These are phyloP conservation scores for Pseudococcus jackbeardsleyi DNA, from an alignment of 2,888 invertebrate genomes.

Conservation along the genomic window DNA sequence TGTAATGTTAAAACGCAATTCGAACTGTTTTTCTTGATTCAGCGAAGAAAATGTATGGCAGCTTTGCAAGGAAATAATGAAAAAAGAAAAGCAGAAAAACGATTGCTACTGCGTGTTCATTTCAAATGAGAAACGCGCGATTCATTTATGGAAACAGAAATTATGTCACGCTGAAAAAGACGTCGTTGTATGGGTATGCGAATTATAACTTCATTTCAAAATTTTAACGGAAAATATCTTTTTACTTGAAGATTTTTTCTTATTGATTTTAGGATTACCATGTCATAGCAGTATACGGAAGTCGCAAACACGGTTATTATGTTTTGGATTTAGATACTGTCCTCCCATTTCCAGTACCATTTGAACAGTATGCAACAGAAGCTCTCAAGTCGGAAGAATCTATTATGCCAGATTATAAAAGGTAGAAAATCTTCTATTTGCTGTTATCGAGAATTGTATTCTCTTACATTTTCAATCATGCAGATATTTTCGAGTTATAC, in stretches of 20 bases:
- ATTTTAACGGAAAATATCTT: too few relatives aligned
- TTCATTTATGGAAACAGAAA: slow-evolving; percentile 64
- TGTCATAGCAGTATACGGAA: slow-evolving; percentile 57
- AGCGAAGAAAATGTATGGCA: slow-evolving; percentile 64
- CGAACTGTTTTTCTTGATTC: neutral
- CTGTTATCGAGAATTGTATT: neutral
- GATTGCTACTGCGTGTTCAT: slow-evolving; percentile 60
- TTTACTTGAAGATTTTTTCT: too few relatives aligned
- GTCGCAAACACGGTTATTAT: slow-evolving; percentile 50
- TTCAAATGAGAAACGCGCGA: slow-evolving; percentile 29
- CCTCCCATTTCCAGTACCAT: slow-evolving; percentile 59
- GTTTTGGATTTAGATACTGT: slow-evolving; percentile 59
- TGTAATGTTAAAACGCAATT: neutral
- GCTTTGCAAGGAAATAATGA: slow-evolving; percentile 46
- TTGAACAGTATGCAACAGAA: slow-evolving; percentile 59
- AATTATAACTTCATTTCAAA: neutral
- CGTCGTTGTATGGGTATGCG: slow-evolving; percentile 50
- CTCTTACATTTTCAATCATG: neutral
- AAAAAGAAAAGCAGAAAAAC: neutral
- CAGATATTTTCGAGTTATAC: slow-evolving; percentile 60
- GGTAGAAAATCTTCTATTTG: neutral
- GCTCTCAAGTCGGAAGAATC: slow-evolving; percentile 42
- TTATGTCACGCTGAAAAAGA: neutral
- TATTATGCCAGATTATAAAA: slow-evolving; percentile 3
- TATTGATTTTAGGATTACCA: slow-evolving; percentile 58